Percentiles rank a stretch among this genome's conserved stretches.
Conservation (phyloP, 2,113 vertebrate species). For the Myiagra hebetior region DNA sequence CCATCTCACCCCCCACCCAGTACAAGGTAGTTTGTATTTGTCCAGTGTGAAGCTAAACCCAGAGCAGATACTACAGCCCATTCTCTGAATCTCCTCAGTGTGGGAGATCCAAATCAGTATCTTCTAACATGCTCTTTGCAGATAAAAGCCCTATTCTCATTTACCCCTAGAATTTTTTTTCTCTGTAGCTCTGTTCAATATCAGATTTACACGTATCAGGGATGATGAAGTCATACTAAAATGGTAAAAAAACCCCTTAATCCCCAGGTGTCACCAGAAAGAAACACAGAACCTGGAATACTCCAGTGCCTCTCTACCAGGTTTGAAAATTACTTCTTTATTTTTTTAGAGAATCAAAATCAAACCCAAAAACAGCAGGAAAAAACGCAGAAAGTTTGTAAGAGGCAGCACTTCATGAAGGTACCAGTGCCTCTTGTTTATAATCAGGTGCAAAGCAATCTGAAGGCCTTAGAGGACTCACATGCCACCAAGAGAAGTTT, state of each 20-base stretch:
- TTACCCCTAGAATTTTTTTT: neutral
- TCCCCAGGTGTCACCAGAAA: neutral
- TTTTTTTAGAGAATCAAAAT: neutral
- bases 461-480: neutral
- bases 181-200: neutral
- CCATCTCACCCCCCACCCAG: no score
- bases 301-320: neutral
- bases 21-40: neutral
- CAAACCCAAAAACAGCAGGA: neutral
- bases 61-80: neutral
- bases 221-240: neutral
- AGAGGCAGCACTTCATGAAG: neutral
- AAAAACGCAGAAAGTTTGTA: rapidly evolving
- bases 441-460: neutral
- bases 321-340: neutral
- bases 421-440: neutral
- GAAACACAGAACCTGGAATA: neutral
- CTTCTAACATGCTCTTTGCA: neutral
- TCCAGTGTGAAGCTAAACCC: neutral
- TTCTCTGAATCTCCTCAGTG: neutral
- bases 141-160: neutral
- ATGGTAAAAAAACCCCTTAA: neutral
- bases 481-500: neutral
- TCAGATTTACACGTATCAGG: neutral
- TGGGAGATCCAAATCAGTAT: neutral